Conservation (phyloP, 2,113 vertebrate genomes). For the Myodes glareolus region DNA sequence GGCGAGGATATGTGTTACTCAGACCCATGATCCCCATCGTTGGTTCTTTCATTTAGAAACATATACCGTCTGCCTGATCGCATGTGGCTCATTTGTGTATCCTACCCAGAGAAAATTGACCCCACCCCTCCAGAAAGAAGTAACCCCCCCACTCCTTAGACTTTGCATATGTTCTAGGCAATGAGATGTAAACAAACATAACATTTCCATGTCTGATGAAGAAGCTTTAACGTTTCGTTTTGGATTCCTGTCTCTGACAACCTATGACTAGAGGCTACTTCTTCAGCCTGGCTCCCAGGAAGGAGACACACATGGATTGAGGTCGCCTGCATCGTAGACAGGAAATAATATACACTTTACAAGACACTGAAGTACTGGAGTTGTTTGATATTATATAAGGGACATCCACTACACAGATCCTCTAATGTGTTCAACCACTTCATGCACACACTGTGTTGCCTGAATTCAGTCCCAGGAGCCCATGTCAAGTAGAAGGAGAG, state of each 20-base stretch:
- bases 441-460: no score
- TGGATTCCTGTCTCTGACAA: background rate
- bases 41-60: background rate
- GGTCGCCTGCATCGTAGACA: background rate
- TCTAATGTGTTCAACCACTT: no score
- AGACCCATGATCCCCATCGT: background rate
- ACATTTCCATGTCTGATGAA: background rate
- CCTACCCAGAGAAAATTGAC: background rate
- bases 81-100: fast-evolving
- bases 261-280: background rate
- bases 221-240: background rate
- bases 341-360: background rate
- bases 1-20: background rate
- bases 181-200: background rate
- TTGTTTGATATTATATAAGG: background rate
- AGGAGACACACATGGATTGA: background rate
- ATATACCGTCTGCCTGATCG: background rate
- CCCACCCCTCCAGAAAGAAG: background rate
- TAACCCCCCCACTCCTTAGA: background rate
- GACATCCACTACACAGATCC: background rate
- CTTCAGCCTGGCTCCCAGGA: background rate
- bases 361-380: background rate
- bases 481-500: background rate
- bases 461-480: background rate
- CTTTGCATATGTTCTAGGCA: background rate